Base-by-base conservation (phyloP, 2,888 invertebrate species). In the Candidula unifasciata region DNA sequence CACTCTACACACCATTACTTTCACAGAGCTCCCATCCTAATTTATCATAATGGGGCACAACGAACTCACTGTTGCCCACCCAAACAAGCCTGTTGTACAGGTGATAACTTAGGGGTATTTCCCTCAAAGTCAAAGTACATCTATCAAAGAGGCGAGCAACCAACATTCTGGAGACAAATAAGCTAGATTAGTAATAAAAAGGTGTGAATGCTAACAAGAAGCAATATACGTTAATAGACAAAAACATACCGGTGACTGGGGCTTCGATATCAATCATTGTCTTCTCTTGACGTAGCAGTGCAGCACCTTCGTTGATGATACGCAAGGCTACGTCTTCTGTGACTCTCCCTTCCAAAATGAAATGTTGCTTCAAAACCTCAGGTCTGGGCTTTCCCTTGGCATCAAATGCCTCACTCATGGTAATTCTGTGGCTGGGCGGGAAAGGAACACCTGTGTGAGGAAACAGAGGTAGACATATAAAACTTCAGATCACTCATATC, bases 251-350 rank as follows among this genome's bases (percentile, higher is more conserved):
- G 91, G 99, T 99, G 94, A 99, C 99, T 92, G 99, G 99, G 92
- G 99, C 99, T 95, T 99, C 99, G 95, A 99, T 99, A 95, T 99
- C 99, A 94, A 99, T 98, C 99, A 99, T 99, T 91, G 99, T 99
- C 95, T 98, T 98, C 95, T 99, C 99, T 94, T 97, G 96, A 93
- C 97, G 96, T 94, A 99, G 96, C 93, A 99, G 95, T 68, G 95
- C 94, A 85, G 95, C 95, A 93, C 99, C 99, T 95, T 99, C 99
- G 95, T 98, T 98, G 94, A 99, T 98, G 95, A 99, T 98, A 93
- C 97, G 96, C 93, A 99, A 95, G 90, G 99, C 99, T 91, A 98
- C 98, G 93, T 97, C 96, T 95, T 99, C 99, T 94, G 99, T 98
- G 95, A 99, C 97, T 93, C 99, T 96, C 89, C 99, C 99, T 95